Evolutionary conservation across 2,797 vertebrate species (phyloP).

Genomic region (Cirrhinus molitorella): DNA sequence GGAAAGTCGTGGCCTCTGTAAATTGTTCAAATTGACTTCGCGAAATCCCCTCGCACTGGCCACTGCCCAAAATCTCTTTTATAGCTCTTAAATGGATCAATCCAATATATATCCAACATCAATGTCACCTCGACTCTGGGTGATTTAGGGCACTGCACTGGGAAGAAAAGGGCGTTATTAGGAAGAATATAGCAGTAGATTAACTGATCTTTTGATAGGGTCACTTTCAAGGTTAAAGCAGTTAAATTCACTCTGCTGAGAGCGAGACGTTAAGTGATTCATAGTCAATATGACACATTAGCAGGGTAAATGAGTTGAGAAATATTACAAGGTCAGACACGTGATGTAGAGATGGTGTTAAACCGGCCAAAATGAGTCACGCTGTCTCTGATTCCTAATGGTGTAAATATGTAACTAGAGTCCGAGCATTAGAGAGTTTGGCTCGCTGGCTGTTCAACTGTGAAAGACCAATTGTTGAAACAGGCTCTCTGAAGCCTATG

Average conservation of each 20-base stretch:
- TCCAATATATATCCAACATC: slow-evolving; percentile 52
- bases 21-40: slow-evolving; percentile 34
- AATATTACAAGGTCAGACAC: slow-evolving; percentile 29
- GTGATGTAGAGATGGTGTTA: not conserved
- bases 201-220: slow-evolving; percentile 49
- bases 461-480: slow-evolving; percentile 24
- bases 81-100: slow-evolving; percentile 60
- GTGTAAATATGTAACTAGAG: slow-evolving; percentile 3
- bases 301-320: slow-evolving; percentile 34
- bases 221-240: slow-evolving; percentile 57
- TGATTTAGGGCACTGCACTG: slow-evolving; percentile 47
- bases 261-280: slow-evolving; percentile 39
- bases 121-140: slow-evolving; percentile 51
- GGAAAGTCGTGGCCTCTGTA: slow-evolving; percentile 36
- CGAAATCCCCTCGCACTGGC: slow-evolving; percentile 29
- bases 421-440: slow-evolving; percentile 5
- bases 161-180: slow-evolving; percentile 47
- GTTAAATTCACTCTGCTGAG: slow-evolving; percentile 36
- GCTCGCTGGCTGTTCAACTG: not conserved
- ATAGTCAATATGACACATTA: slow-evolving; percentile 51
- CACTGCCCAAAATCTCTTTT: slow-evolving; percentile 52
- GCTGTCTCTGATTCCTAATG: slow-evolving; percentile 23
- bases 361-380: not conserved
- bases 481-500: not conserved
- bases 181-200: slow-evolving; percentile 50